Conservation (phyloP, 2,797 vertebrate genomes). For the Heliangelus exortis region DNA sequence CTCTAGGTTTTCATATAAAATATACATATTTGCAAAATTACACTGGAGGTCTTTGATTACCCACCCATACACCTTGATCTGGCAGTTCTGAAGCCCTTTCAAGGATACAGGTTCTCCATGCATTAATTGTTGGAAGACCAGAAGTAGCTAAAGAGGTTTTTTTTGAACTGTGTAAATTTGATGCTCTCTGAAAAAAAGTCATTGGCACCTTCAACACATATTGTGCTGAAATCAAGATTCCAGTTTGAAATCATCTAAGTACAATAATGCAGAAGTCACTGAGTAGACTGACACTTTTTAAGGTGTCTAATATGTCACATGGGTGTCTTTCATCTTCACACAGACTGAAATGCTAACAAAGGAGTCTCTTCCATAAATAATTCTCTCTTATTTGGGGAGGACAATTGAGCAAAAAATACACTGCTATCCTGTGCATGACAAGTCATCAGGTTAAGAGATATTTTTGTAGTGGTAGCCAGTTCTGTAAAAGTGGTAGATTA, state of each 20-base stretch:
- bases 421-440: neutral
- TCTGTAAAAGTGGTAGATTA: neutral
- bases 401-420: conserved; percentile 20
- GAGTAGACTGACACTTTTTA: conserved; percentile 8
- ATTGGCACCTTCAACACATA: neutral
- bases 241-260: neutral
- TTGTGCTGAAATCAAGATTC: neutral
- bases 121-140: neutral
- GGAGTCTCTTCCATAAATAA: conserved; percentile 44
- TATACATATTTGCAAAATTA: neutral
- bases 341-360: conserved; percentile 11
- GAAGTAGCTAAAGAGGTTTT: neutral
- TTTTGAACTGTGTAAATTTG: neutral
- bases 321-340: conserved; percentile 32
- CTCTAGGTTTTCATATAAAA: neutral
- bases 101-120: neutral
- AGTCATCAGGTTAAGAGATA: neutral
- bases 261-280: neutral
- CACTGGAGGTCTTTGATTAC: neutral
- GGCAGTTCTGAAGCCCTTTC: neutral
- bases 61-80: neutral
- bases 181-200: neutral
- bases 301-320: neutral
- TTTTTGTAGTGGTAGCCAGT: neutral
- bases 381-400: conserved; percentile 44